Evolutionary conservation across 2,888 invertebrate species (phyloP), one percentile per base, ranked within the genome.

Genomic region (Sinopyrophorus schimmeli): DNA sequence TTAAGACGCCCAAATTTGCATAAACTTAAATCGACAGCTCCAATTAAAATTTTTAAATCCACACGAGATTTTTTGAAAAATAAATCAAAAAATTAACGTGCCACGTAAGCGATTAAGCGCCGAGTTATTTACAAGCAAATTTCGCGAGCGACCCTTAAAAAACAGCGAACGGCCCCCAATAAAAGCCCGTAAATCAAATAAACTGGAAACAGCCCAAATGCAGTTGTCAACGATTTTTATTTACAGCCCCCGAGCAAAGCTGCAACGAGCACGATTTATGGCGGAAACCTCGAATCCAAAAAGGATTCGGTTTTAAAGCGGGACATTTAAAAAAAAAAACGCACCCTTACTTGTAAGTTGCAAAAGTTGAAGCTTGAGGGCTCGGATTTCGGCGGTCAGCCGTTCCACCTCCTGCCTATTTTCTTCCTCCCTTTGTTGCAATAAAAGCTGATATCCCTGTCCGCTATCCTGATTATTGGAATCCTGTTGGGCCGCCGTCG

Each of bases 341-440:
- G 12, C 9, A 18, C n/a, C 31, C 70, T 70, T 63, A 80, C 80
- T 79, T 57, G 78, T 77, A 47, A 80, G 69, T 61, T 81, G 80
- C 35, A 81, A 69, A 42, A 81, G 72, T 67, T 81, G 79, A 42
- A 80, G 70, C 65, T 81, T 82, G 41, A 83, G 73, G 6, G 77
- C 74, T 47, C 79, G 76, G 62, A 83, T 82, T 69, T 83, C 82
- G 6, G 80, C 78, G 14, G 80, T 81, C 20, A 83, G 75, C 40
- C 81, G 74, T 47, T 80, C 79, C 20, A 83, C 78, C 71, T 82
- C 81, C 47, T 77, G 76, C 28, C 77, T 71, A 57, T 79, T 80
- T 64, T 81, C 81, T 58, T 82, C 81, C 62, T 83, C 83, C 3
- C 81, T 69, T 57, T 81, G 80, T 56, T 79, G 80, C 39, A 81